Evolutionary conservation across 2,888 invertebrate genomes (phyloP), one percentile per base, ranked within the genome.

Genomic region (Rhagonycha fulva): DNA sequence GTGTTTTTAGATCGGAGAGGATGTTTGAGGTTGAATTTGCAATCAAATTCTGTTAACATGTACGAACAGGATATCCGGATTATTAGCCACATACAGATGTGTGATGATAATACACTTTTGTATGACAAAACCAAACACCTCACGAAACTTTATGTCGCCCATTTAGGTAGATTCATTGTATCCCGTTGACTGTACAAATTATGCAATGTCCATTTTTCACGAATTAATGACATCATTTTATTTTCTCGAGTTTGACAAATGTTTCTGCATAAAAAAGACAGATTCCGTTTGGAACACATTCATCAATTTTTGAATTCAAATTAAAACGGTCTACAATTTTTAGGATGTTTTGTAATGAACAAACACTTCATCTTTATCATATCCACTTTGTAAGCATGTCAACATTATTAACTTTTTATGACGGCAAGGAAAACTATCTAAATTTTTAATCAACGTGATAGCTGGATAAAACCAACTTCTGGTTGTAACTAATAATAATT

Each of bases 1-100:
- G 47, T 47, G 47, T 47, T 47, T 47, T 47, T 47, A n/a, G 47
- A 47, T 47, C 7, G 7, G 23, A 66, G 26, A 75, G 71, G 75
- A 75, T 71, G 71, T 75, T 71, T 75, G 71, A 75, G 75, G 75
- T 75, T 66, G 47, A 63, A 24, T 70, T 71, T 66, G 62, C 71
- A 68, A 75, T 68, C 75, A 71, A 71, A 75, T 68, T 72, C 67
- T 60, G 71, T 19, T 68, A 14, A 67, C 47, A 23, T 19, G 14
- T 32, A 26, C 30, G 26, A 26, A 60, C 72, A 72, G 72, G 72
- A 72, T 66, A 72, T 72, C 72, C 72, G 72, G 67, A 72, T 72
- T 67, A 72, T 72, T 72, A 47, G 67, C 68, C 60, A 30, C 66
- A 28, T 61, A 47, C 47, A 47, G 47, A 26, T 67, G 23, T 67